Conservation (phyloP, 2,113 vertebrate species). For the Macquaria australasica region DNA sequence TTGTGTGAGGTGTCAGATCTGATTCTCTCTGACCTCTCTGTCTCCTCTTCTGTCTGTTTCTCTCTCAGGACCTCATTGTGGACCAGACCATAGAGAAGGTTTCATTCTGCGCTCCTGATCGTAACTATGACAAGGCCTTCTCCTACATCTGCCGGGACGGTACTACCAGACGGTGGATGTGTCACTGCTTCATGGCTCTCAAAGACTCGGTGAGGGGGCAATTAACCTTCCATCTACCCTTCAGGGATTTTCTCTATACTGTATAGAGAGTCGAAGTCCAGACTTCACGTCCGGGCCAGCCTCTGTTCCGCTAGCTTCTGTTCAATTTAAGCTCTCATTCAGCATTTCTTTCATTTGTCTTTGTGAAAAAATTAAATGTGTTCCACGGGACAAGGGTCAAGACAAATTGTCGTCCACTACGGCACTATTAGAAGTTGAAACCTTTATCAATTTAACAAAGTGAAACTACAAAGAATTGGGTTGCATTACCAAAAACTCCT, state of each 20-base stretch:
- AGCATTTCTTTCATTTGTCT: not conserved
- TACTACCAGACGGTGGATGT: conserved; percentile 94
- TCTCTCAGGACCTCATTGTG: conserved; percentile 91
- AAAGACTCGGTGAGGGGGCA: conserved; percentile 91
- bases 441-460: not conserved
- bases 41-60: not conserved
- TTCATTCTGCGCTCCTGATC: conserved; percentile 94
- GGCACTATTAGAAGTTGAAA: not conserved
- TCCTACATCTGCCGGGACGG: conserved; percentile 96
- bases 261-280: not conserved
- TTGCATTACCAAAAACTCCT: not conserved
- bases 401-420: not conserved
- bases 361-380: not conserved
- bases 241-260: not conserved
- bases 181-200: conserved; percentile 95
- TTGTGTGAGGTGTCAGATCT: not conserved
- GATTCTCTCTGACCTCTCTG: conserved; percentile 25
- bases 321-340: not conserved
- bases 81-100: conserved; percentile 97
- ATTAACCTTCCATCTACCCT: not conserved
- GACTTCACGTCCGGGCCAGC: not conserved
- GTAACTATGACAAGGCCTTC: conserved; percentile 95
- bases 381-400: not conserved
- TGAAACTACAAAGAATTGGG: not conserved
- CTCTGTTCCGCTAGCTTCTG: not conserved